Evolutionary conservation across 2,888 invertebrate genomes (phyloP).

Genomic region (Caenorhabditis sinica): DNA sequence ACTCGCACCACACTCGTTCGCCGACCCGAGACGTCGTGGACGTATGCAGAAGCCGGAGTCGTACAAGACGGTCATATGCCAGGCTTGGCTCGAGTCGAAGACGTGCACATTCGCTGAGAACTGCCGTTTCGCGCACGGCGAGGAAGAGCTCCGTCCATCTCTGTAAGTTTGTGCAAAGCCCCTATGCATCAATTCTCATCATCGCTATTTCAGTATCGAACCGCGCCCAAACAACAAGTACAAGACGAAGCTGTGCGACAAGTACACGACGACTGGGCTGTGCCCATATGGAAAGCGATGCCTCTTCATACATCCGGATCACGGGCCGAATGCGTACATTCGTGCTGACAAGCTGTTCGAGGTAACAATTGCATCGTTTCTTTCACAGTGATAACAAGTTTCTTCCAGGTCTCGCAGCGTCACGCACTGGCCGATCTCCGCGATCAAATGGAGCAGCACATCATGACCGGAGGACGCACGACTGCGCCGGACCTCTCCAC

Average conservation of each 20-base stretch:
- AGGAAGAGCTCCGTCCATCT: constrained; percentile 79
- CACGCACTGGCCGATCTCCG: constrained; percentile 72
- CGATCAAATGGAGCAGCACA: constrained; percentile 65
- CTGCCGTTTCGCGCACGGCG: constrained; percentile 82
- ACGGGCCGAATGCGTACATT: constrained; percentile 74
- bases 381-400: no score
- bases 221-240: constrained; percentile 80
- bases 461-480: constrained; percentile 55
- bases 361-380: neutral
- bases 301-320: constrained; percentile 82
- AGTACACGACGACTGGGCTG: constrained; percentile 83
- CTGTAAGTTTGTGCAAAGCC: constrained; percentile 69
- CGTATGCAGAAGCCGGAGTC: constrained; percentile 78
- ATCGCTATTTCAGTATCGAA: constrained; percentile 66
- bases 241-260: constrained; percentile 83
- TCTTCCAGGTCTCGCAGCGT: constrained; percentile 65
- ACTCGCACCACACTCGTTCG: neutral
- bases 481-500: neutral
- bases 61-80: constrained; percentile 83
- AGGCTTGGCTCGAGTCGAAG: constrained; percentile 81
- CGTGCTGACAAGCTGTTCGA: constrained; percentile 76
- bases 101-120: constrained; percentile 81
- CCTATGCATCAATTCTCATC: neutral
- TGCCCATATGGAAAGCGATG: constrained; percentile 83
- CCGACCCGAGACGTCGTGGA: constrained; percentile 48